Percentiles rank a stretch among this genome's conserved stretches.
Conservation (phyloP, 1,140 invertebrate species). For the Caenorhabditis brenneri region DNA sequence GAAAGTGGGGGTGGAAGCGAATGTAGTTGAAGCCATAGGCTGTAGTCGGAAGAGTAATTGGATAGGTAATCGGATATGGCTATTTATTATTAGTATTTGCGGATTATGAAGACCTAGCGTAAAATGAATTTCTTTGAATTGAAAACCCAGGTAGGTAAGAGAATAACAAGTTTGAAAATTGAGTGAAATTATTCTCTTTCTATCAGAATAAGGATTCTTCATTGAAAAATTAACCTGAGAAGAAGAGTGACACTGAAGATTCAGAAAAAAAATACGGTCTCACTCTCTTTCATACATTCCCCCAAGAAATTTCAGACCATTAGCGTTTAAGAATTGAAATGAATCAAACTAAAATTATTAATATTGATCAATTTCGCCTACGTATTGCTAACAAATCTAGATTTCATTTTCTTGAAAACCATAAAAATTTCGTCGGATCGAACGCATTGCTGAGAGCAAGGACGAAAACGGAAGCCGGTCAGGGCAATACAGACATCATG, state of each 20-base stretch:
- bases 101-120: not conserved
- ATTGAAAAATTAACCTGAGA: no score
- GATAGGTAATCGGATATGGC: conserved; percentile 40
- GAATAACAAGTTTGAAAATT: no score
- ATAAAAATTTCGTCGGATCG: not conserved
- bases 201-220: no score
- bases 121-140: not conserved
- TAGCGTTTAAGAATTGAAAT: no score
- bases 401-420: not conserved
- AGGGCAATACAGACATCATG: conserved; percentile 13
- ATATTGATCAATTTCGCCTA: no score
- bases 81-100: conserved; percentile 26
- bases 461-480: conserved; percentile 19
- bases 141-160: not conserved
- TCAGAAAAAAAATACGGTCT: no score
- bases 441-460: not conserved
- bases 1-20: not conserved
- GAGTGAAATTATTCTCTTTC: no score
- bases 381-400: not conserved
- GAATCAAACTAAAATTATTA: no score
- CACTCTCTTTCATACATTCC: no score
- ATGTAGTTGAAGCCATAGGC: conserved; percentile 22
- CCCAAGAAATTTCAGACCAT: no score
- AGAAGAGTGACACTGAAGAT: no score
- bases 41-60: conserved; percentile 30